Conservation (phyloP, 2,888 invertebrate genomes). For the Fissipunctia ypsillon region DNA sequence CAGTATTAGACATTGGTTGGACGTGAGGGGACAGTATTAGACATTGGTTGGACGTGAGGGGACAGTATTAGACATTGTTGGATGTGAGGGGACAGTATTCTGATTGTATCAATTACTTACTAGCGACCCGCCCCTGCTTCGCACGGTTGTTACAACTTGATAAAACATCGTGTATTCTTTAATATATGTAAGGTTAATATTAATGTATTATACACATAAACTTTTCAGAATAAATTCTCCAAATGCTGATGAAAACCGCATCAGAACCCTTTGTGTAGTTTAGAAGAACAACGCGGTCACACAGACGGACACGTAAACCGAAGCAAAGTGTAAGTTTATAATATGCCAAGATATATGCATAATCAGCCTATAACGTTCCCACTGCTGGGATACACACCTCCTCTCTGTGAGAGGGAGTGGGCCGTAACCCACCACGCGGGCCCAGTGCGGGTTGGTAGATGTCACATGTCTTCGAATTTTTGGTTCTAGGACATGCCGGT, state of each 20-base stretch:
- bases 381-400: too few relatives aligned
- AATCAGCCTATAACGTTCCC: too few relatives aligned
- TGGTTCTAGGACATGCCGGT: too few relatives aligned
- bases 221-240: background rate
- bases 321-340: background rate
- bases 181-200: background rate
- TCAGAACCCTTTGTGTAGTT: background rate
- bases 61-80: background rate
- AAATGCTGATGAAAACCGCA: background rate
- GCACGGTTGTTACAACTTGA: too few relatives aligned
- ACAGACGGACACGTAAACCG: background rate
- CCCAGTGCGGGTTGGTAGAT: too few relatives aligned
- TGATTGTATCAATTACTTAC: background rate
- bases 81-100: background rate
- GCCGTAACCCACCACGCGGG: too few relatives aligned
- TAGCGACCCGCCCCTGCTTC: too few relatives aligned
- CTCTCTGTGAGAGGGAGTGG: too few relatives aligned
- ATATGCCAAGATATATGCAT: too few relatives aligned
- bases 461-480: too few relatives aligned
- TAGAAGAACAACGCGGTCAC: background rate
- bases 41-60: too few relatives aligned
- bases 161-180: background rate
- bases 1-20: background rate
- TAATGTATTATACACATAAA: background rate
- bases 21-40: background rate